A percentile compares a stretch with the other conserved stretches of the same genome.
Evolutionary conservation across 2,797 vertebrate species (phyloP).

Genomic region (Phrynocephalus vlangalii): DNA sequence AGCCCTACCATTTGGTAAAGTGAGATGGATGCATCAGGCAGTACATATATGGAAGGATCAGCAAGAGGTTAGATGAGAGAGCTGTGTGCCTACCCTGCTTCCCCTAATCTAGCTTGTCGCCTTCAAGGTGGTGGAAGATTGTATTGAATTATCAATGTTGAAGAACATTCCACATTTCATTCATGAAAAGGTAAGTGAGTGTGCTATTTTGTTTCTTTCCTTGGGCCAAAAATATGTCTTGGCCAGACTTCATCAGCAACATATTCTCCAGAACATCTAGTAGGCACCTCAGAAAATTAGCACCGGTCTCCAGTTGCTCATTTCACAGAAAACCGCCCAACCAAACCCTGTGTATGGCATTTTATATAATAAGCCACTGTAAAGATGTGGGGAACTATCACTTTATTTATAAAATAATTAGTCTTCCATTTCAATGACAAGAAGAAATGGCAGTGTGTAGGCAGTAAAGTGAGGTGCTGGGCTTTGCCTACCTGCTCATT

Average conservation of each 20-base stretch:
- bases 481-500: conserved; percentile 72
- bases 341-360: conserved; percentile 37
- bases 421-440: conserved; percentile 43
- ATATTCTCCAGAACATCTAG: not conserved
- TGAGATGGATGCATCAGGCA: no score
- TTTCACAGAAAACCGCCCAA: not conserved
- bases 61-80: no score
- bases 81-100: no score
- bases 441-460: conserved; percentile 26
- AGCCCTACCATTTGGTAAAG: no score
- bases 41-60: no score
- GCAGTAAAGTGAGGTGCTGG: conserved; percentile 52
- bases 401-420: conserved; percentile 59
- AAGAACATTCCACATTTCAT: not conserved
- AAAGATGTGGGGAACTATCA: conserved; percentile 36
- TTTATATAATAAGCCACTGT: conserved; percentile 63
- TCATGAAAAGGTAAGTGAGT: not conserved
- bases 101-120: not conserved
- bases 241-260: not conserved
- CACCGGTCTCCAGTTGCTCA: not conserved
- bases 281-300: not conserved
- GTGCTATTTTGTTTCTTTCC: not conserved
- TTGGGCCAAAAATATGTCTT: not conserved
- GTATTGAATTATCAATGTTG: no score
- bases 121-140: no score